Conservation (phyloP, 2,113 vertebrate species). For the Podarcis muralis region DNA sequence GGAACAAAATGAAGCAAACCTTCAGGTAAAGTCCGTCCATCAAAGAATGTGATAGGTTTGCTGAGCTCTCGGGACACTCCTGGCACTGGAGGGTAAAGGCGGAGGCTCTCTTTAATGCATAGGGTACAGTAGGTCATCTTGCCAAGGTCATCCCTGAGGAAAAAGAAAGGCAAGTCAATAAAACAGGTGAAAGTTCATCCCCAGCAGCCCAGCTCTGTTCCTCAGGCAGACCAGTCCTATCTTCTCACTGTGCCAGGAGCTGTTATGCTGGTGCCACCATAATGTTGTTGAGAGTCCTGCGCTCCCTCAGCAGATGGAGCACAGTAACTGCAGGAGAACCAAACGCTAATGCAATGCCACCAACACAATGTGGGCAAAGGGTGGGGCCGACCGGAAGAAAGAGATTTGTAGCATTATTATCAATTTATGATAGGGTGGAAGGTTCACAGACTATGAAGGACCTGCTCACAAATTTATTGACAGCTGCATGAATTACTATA, state of each 20-base stretch:
- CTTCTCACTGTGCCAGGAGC: neutral
- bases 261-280: too few relatives aligned
- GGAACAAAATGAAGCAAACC: conserved; percentile 66
- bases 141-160: conserved; percentile 83
- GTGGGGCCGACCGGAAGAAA: neutral
- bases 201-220: neutral
- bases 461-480: too few relatives aligned
- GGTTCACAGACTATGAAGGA: too few relatives aligned
- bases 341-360: neutral
- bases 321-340: neutral
- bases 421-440: too few relatives aligned
- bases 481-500: too few relatives aligned
- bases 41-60: conserved; percentile 84
- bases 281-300: neutral
- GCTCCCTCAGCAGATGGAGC: neutral
- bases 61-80: conserved; percentile 64
- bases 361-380: neutral
- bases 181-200: neutral
- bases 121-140: conserved; percentile 89
- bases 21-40: conserved; percentile 84
- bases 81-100: conserved; percentile 83
- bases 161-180: conserved; percentile 13
- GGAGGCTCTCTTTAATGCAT: conserved; percentile 90
- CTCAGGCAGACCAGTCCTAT: neutral
- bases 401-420: too few relatives aligned